Evolutionary conservation across 35 echinoderm and acorn worm genomes (phyloP).

Genomic region (Heliocidaris erythrogramma): DNA sequence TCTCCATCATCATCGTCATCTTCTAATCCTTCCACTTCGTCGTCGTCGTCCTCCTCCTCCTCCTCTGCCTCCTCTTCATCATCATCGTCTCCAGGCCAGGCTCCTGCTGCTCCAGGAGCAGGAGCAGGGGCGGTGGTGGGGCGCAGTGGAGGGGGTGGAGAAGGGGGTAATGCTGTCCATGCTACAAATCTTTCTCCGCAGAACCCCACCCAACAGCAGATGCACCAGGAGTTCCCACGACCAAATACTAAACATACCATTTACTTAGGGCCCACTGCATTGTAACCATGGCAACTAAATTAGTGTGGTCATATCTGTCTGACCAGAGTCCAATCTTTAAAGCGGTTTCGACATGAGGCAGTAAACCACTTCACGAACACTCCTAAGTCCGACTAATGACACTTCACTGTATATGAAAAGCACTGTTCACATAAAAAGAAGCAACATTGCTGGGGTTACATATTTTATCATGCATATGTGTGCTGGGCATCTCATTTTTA

Average conservation of each 20-base stretch:
- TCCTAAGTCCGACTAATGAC: not conserved
- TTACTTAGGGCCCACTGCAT: slow-evolving; percentile 27
- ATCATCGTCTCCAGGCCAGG: slow-evolving; percentile 19
- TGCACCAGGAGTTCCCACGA: slow-evolving; percentile 46
- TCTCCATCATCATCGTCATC: slow-evolving; percentile 21
- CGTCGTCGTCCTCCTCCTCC: slow-evolving; percentile 31
- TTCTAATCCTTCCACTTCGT: not conserved
- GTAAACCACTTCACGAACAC: not conserved
- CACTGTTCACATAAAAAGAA: not conserved
- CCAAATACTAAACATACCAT: slow-evolving; percentile 42
- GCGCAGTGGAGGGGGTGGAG: not conserved
- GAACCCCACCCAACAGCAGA: slow-evolving; percentile 18
- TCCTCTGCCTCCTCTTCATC: slow-evolving; percentile 25
- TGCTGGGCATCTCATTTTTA: not conserved
- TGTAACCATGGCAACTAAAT: slow-evolving; percentile 6
- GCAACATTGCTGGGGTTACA: not conserved
- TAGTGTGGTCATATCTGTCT: not conserved
- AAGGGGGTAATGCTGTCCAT: slow-evolving; percentile 24
- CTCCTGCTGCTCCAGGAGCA: not conserved
- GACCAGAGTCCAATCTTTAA: not conserved
- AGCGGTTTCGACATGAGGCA: not conserved
- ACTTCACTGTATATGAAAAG: not conserved
- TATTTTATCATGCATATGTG: not conserved
- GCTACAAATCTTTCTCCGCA: not conserved
- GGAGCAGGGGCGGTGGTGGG: not conserved